phyloP scores from a whole-genome alignment of 2,888 invertebrate species.

The Lasioglossum malachurum region DNA sequence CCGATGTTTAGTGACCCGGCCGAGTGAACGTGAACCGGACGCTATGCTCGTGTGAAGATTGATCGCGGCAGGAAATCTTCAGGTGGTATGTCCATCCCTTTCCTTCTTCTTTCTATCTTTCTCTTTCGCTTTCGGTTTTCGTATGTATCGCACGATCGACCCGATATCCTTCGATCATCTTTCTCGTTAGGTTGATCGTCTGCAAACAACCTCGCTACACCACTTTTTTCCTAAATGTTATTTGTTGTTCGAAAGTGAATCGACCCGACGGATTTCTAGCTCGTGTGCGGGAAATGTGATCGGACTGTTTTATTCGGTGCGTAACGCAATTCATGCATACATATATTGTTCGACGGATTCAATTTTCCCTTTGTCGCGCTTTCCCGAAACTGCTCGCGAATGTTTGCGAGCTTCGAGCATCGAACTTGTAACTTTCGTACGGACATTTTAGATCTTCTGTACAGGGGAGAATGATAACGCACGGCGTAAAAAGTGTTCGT shows the following conservation, averaged over 20 bases:
- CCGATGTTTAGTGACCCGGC: slow-evolving; percentile 47
- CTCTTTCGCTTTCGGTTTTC: background rate
- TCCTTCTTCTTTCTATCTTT: background rate
- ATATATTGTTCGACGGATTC: background rate
- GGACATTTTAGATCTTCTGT: background rate
- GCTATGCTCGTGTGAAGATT: slow-evolving; percentile 26
- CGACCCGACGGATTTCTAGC: background rate
- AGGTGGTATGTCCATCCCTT: slow-evolving; percentile 56
- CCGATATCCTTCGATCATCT: background rate
- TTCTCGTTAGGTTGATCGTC: background rate
- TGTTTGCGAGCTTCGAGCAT: background rate
- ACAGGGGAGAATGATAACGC: background rate
- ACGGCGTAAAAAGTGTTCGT: background rate
- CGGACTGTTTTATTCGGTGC: background rate
- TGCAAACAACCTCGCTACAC: background rate
- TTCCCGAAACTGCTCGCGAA: background rate
- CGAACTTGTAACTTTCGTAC: background rate
- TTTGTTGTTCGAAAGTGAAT: background rate
- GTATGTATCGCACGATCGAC: background rate
- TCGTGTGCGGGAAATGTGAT: background rate
- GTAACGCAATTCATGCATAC: no score
- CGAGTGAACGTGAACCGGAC: slow-evolving; percentile 49
- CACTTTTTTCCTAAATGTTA: background rate
- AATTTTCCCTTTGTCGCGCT: background rate
- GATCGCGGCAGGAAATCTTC: slow-evolving; percentile 51